Conservation (phyloP, 2,797 vertebrate species). For the Sebastes melanostomus region DNA sequence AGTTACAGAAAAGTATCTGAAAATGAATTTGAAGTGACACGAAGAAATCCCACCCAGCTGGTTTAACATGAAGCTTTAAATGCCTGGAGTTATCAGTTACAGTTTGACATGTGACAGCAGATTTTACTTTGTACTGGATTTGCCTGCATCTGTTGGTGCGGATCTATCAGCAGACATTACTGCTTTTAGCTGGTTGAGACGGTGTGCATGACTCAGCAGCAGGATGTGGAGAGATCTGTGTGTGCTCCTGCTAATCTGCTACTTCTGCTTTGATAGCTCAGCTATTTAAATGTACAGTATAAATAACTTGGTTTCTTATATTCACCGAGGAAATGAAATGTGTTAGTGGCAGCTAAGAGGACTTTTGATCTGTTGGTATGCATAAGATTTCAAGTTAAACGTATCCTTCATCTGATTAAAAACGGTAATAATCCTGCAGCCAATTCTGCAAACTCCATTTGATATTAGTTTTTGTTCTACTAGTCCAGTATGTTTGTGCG, state of each 20-base stretch:
- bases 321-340: neutral
- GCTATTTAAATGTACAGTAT: neutral
- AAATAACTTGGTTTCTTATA: neutral
- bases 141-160: neutral
- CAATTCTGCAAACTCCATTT: neutral
- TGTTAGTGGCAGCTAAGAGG: neutral
- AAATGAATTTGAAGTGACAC: neutral
- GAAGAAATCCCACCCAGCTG: neutral
- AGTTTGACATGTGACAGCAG: neutral
- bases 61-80: neutral
- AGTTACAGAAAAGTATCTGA: neutral
- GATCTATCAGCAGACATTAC: neutral
- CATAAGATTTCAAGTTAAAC: neutral
- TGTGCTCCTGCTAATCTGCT: neutral
- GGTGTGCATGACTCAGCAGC: slow-evolving; percentile 39
- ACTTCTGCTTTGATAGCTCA: slow-evolving; percentile 39
- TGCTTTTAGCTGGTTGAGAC: slow-evolving; percentile 4
- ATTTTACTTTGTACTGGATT: neutral
- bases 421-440: neutral
- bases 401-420: neutral
- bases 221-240: slow-evolving; percentile 36
- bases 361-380: neutral
- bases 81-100: neutral
- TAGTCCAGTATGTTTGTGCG: neutral
- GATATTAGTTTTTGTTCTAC: neutral